Conservation (phyloP, 2,797 vertebrate genomes). For the Aldrovandia affinis region DNA sequence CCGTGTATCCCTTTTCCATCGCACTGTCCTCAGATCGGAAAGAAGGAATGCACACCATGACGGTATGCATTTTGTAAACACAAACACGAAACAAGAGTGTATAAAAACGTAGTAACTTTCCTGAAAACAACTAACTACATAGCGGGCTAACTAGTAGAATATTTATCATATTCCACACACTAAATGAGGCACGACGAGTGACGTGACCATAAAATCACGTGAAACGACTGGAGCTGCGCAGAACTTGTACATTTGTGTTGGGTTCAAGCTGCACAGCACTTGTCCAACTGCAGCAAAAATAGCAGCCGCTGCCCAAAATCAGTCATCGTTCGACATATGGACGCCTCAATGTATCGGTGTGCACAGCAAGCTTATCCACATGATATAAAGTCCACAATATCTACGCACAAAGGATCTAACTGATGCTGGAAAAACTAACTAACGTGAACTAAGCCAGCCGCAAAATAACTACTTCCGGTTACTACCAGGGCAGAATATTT, state of each 20-base stretch:
- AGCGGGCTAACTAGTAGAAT: neutral
- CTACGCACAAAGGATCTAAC: neutral
- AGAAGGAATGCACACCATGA: constrained; percentile 89
- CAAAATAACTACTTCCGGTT: neutral
- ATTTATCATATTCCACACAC: neutral
- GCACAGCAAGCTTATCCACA: neutral
- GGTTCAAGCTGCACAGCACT: neutral
- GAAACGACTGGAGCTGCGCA: neutral
- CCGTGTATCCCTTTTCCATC: constrained; percentile 91
- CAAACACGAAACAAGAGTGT: neutral
- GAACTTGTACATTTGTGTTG: neutral
- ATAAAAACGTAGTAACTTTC: neutral
- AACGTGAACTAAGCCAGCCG: neutral
- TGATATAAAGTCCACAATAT: neutral
- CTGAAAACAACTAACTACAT: neutral
- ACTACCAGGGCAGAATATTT: neutral
- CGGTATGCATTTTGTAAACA: constrained; percentile 64
- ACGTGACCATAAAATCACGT: neutral
- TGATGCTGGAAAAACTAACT: neutral
- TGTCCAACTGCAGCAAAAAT: neutral
- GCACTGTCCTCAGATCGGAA: constrained; percentile 91
- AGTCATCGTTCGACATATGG: neutral
- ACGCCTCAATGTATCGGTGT: neutral
- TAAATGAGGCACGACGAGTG: neutral
- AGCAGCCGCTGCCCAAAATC: no score